Base-by-base conservation (phyloP, 1,140 invertebrate genomes). In the Lineus longissimus region DNA sequence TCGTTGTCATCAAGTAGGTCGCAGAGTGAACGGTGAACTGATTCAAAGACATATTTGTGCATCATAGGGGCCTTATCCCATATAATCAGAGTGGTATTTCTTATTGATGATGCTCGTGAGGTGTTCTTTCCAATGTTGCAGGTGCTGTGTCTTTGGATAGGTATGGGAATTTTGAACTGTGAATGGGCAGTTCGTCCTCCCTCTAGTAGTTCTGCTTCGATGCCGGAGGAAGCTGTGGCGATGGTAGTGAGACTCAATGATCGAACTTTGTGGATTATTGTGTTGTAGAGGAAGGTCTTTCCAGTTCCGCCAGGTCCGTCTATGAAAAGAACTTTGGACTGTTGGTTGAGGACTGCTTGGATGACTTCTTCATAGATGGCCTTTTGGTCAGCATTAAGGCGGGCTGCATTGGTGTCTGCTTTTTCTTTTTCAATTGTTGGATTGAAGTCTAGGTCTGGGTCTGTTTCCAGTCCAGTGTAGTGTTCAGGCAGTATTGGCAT, bases 21-120 rank as follows among this genome's bases (percentile, higher is more conserved):
- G 22, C 22, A 13, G 9, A 63, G 31, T 6, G 55, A 27, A 29
- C 31, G 2, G 41, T 63, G 47, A 7, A 63, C n/a, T 19, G 61
- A 54, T 29, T 63, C 61, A 22, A 60, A 41, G 7, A 17, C n/a
- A 23, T 59, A 70, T 73, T 76, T 43, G 58, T 59, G 55, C 23
- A 36, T n/a, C 33, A 59, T 59, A 23, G 62, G 33, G 29, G 30
- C 29, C 47, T 63, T 17, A 59, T 63, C 54, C 55, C 55, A 63
- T 17, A 59, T 22, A 2, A 63, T 63, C 17, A 59, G 19, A 17
- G 25, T 23, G 15, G 25, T 23, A 15, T 63, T 30, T 45, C 33
- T 36, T 4, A 63, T 17, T 0, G 25, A 15, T 13, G 23, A 30
- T 13, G 22, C 40, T 23, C 36, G 2, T 4, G 19, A 2, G 6